Conservation (phyloP, 2,888 invertebrate species). For the Trachelus iudaicus region DNA sequence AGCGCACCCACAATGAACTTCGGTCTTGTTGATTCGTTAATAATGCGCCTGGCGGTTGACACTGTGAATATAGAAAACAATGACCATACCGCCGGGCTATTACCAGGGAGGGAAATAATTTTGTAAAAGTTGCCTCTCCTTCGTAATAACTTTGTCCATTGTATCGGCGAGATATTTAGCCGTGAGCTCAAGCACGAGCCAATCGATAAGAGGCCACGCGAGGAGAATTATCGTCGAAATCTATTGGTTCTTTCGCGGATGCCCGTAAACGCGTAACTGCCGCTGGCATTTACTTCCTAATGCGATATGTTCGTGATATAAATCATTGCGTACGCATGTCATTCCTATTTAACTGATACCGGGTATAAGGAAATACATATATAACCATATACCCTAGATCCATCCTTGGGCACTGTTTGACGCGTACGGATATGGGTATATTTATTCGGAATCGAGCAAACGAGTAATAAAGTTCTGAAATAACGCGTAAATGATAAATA, state of each 20-base stretch:
- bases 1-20: slow-evolving; percentile 47
- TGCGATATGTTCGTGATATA: slow-evolving; percentile 18
- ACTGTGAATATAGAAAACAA: slow-evolving; percentile 44
- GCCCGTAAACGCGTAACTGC: not conserved
- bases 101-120: slow-evolving; percentile 31
- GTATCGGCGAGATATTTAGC: slow-evolving; percentile 1
- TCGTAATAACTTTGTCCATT: slow-evolving; percentile 32
- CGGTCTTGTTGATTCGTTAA: slow-evolving; percentile 55
- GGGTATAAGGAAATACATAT: too few relatives aligned
- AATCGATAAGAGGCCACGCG: not conserved
- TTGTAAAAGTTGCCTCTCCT: slow-evolving; percentile 12
- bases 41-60: slow-evolving; percentile 42
- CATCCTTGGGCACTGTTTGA: not conserved
- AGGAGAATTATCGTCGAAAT: not conserved
- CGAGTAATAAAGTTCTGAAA: not conserved
- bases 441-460: not conserved
- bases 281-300: not conserved
- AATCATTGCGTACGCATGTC: not conserved
- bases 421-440: not conserved
- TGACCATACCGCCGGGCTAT: slow-evolving; percentile 30
- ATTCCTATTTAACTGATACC: not conserved
- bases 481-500: not conserved
- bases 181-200: not conserved
- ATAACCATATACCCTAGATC: too few relatives aligned
- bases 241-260: not conserved